Conservation (phyloP, 2,888 invertebrate species). For the Lamellibrachia columna region DNA sequence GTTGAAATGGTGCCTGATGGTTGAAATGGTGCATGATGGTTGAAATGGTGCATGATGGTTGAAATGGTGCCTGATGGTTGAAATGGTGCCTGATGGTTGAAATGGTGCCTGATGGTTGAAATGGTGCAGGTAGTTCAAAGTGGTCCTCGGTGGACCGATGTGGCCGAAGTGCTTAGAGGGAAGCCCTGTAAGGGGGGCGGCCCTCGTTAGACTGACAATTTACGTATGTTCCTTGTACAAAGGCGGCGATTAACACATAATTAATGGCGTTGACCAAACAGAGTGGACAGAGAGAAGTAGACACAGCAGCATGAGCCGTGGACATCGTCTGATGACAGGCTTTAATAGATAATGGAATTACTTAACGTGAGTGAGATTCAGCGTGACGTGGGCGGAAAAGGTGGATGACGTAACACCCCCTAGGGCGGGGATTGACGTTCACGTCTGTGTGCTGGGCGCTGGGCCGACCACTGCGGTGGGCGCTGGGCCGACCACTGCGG, state of each 20-base stretch:
- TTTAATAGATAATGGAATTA: background rate
- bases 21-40: no score
- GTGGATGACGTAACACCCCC: background rate
- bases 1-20: no score
- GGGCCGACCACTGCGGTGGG: no score
- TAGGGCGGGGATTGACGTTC: background rate
- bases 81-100: no score
- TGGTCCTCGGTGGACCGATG: background rate
- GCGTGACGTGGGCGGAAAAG: background rate
- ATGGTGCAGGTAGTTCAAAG: no score
- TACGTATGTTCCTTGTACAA: background rate
- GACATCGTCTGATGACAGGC: background rate
- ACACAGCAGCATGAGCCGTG: background rate
- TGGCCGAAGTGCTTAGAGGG: background rate
- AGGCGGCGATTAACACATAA: background rate
- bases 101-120: no score
- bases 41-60: no score
- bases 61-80: no score
- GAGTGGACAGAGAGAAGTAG: no score
- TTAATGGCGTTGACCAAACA: background rate
- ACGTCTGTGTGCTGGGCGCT: background rate
- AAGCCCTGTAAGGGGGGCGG: background rate
- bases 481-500: background rate
- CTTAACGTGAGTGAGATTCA: background rate
- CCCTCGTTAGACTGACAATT: background rate